Percentiles rank a stretch among this genome's conserved stretches.
These are phyloP conservation scores for Tonatia bakeri DNA, from an alignment of 2,113 vertebrate species.

Conservation along the genomic window DNA sequence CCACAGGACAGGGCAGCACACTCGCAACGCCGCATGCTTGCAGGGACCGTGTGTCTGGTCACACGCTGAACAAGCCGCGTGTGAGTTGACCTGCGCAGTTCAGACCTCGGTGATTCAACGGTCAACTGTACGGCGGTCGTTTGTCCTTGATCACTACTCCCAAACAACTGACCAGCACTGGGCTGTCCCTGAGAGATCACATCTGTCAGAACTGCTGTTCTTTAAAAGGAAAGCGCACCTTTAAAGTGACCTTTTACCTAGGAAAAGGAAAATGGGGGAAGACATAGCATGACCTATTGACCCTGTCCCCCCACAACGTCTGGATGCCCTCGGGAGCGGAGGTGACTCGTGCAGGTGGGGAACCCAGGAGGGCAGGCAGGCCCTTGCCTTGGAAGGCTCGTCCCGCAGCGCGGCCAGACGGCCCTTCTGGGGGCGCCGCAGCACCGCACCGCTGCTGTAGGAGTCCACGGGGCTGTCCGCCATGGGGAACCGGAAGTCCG, in stretches of 20 bases:
- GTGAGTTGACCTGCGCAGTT: not conserved
- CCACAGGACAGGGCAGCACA: not conserved
- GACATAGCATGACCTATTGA: not conserved
- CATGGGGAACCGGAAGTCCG: slow-evolving; percentile 93
- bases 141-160: not conserved
- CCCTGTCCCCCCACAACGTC: no score
- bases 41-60: no score
- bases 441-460: slow-evolving; percentile 85
- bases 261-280: not conserved
- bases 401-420: slow-evolving; percentile 92
- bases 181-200: not conserved
- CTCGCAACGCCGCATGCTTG: rapidly evolving
- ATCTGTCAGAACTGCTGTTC: not conserved
- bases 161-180: not conserved
- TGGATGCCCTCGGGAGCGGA: no score
- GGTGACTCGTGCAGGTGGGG: not conserved
- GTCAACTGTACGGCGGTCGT: rapidly evolving
- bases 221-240: not conserved
- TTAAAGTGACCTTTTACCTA: not conserved
- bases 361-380: not conserved
- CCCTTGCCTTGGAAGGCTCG: slow-evolving; percentile 92
- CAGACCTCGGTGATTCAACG: not conserved
- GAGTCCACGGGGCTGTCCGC: slow-evolving; percentile 88
- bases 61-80: no score
- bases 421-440: slow-evolving; percentile 93